phyloP scores from a whole-genome alignment of 2,113 vertebrate species.

The Suricata suricatta region DNA sequence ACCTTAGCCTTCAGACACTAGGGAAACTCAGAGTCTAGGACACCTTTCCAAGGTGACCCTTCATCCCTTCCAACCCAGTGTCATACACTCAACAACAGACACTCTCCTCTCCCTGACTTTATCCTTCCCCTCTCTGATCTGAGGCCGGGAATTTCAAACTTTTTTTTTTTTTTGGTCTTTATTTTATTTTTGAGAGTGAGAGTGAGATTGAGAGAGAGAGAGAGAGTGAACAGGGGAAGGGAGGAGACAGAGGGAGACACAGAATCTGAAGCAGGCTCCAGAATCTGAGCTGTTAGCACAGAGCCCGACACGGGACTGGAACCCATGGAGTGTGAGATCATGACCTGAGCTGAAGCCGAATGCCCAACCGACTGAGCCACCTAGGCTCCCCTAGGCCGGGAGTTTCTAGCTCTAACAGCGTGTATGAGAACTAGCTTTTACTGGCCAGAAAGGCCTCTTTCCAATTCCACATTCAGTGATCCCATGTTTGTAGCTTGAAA shows the following conservation, averaged over 20 bases:
- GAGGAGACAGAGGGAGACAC: no score
- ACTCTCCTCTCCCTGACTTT: not conserved
- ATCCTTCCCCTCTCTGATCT: no score
- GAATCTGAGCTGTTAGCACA: no score
- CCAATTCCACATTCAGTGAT: not conserved
- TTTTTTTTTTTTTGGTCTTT: no score
- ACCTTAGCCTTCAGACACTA: not conserved
- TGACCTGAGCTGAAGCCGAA: no score
- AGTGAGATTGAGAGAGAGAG: no score
- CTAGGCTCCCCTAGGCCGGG: not conserved
- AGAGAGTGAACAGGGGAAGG: no score
- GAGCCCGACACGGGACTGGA: no score
- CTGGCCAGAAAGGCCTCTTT: not conserved
- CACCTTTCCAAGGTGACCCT: not conserved
- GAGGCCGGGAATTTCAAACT: not conserved
- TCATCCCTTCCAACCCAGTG: not conserved
- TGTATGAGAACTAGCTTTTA: not conserved
- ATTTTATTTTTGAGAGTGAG: no score
- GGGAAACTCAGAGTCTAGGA: not conserved
- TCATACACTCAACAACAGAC: not conserved
- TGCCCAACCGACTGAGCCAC: no score
- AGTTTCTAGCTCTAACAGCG: not conserved
- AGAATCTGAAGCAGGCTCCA: no score
- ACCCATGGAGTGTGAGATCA: no score
- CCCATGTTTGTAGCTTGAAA: not conserved